A percentile compares a stretch with the other conserved stretches of the same genome.
Conservation (phyloP, 2,888 invertebrate genomes). For the Spialia ferax region DNA sequence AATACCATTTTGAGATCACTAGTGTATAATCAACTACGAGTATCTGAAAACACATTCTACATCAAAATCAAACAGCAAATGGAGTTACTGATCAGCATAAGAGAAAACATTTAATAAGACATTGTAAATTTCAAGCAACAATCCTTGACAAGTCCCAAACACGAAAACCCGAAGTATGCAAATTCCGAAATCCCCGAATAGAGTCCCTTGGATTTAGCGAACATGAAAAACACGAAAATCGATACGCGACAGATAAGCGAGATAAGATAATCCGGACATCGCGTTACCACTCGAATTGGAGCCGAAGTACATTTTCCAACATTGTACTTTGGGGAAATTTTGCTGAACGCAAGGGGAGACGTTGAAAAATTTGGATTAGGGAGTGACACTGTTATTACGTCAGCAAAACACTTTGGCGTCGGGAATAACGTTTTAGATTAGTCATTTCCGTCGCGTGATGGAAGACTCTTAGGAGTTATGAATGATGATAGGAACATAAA, state of each 20-base stretch:
- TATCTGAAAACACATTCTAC: too few relatives aligned
- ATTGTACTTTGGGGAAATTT: slow-evolving; percentile 33
- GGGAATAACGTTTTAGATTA: slow-evolving; percentile 1
- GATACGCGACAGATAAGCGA: slow-evolving; percentile 38
- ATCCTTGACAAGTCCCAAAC: slow-evolving; percentile 26
- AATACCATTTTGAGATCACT: too few relatives aligned
- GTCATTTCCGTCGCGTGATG: slow-evolving; percentile 2
- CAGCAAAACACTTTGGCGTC: neutral
- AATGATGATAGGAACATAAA: neutral
- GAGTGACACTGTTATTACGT: neutral
- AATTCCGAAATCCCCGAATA: slow-evolving; percentile 36
- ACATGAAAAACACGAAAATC: slow-evolving; percentile 39
- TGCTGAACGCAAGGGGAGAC: slow-evolving; percentile 17
- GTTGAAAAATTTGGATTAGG: slow-evolving; percentile 22
- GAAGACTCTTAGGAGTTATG: neutral
- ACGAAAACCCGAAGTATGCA: slow-evolving; percentile 28
- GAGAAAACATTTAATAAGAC: neutral
- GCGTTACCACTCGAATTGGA: slow-evolving; percentile 36
- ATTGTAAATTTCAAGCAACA: slow-evolving; percentile 3
- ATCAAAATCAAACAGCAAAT: neutral
- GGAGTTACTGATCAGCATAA: neutral
- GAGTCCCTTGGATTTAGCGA: slow-evolving; percentile 34
- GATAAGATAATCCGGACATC: slow-evolving; percentile 38
- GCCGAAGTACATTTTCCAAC: slow-evolving; percentile 31
- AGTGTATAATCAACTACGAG: too few relatives aligned